Evolutionary conservation across 2,797 vertebrate genomes (phyloP).

Genomic region (Lerista edwardsae): DNA sequence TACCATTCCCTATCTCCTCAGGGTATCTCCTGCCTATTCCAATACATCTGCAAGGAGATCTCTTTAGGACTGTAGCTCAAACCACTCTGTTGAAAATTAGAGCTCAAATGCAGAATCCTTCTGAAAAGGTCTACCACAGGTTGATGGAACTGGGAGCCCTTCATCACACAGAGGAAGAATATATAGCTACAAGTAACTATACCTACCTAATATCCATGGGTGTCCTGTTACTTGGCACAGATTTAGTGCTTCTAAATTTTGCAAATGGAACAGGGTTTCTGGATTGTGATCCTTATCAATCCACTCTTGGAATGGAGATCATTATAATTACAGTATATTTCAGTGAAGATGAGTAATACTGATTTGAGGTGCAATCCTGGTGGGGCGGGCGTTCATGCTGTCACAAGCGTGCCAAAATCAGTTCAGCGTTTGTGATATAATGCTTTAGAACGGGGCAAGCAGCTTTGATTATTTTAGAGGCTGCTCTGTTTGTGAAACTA

Average conservation of each 20-base stretch:
- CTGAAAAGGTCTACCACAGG: background rate
- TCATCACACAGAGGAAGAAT: background rate
- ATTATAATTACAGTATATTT: no score
- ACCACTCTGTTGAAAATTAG: background rate
- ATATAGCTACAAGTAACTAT: background rate
- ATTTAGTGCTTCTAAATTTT: background rate
- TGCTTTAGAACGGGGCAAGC: background rate
- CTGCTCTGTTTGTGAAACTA: no score
- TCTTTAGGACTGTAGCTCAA: background rate
- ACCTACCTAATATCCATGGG: background rate
- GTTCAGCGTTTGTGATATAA: background rate
- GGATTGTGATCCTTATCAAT: background rate
- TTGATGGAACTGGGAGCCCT: background rate
- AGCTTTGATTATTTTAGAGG: no score
- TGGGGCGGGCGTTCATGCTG: background rate
- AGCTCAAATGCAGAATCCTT: background rate
- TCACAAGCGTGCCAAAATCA: background rate
- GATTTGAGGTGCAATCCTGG: background rate
- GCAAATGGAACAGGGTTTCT: background rate
- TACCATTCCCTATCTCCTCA: no score
- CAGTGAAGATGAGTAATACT: no score
- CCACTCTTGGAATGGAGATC: background rate
- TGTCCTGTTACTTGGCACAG: background rate
- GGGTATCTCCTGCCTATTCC: no score
- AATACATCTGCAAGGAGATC: background rate